A percentile compares a stretch with the other conserved stretches of the same genome.
phyloP scores from a whole-genome alignment of 2,113 vertebrate species.

The Sus scrofa region DNA sequence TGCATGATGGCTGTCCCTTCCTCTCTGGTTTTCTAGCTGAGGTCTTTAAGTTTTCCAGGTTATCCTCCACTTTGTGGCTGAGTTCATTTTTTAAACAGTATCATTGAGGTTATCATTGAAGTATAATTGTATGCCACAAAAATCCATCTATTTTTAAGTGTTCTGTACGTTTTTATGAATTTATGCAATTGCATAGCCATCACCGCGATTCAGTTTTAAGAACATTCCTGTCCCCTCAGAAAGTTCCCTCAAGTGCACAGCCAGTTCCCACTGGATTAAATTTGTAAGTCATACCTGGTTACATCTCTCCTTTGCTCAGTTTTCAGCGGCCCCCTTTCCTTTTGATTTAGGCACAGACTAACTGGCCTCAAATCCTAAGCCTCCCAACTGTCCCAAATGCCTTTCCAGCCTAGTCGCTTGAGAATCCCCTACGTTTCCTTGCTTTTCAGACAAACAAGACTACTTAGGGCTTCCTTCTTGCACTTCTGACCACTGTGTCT shows the following conservation, averaged over 20 bases:
- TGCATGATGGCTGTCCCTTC: not conserved
- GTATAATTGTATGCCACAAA: not conserved
- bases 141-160: not conserved
- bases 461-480: not conserved
- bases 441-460: not conserved
- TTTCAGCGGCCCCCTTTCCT: not conserved
- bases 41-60: not conserved
- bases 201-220: not conserved
- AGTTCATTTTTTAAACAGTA: not conserved
- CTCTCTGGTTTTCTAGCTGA: not conserved
- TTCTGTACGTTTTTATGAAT: not conserved
- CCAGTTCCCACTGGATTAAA: not conserved
- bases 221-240: not conserved
- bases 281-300: not conserved
- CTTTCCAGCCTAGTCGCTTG: not conserved
- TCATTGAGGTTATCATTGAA: not conserved
- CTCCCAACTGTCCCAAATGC: not conserved
- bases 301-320: not conserved
- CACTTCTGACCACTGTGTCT: not conserved
- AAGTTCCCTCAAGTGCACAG: not conserved
- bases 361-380: not conserved
- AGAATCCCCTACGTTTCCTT: accelerated
- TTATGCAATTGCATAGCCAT: not conserved
- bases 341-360: not conserved
- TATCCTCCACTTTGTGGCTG: not conserved